A percentile compares a stretch with the other conserved stretches of the same genome.
phyloP scores from a whole-genome alignment of 2,113 vertebrate species.

The Maccullochella peelii region DNA sequence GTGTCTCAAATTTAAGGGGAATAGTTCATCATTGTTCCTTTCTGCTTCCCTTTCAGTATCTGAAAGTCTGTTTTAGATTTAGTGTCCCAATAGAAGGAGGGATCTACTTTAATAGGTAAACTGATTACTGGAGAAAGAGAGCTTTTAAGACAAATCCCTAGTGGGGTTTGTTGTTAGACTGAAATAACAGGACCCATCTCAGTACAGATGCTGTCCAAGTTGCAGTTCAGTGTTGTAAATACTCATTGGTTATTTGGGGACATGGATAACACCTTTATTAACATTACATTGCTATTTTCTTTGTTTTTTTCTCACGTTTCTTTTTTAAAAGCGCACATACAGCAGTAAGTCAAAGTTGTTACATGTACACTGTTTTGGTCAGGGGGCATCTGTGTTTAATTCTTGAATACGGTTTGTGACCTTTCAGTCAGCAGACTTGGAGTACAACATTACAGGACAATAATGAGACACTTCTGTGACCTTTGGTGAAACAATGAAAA shows the following conservation, averaged over 20 bases:
- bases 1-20: background rate
- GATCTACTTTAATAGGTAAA: slow-evolving; percentile 2
- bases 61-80: slow-evolving; percentile 43
- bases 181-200: background rate
- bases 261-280: background rate
- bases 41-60: background rate
- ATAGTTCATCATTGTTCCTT: background rate
- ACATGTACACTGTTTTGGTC: slow-evolving; percentile 34
- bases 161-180: slow-evolving; percentile 15
- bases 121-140: slow-evolving; percentile 13
- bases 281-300: background rate
- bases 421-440: slow-evolving; percentile 56
- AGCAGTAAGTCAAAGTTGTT: slow-evolving; percentile 13
- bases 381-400: slow-evolving; percentile 28
- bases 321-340: background rate
- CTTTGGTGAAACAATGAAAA: slow-evolving; percentile 53
- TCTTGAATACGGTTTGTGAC: slow-evolving; percentile 57
- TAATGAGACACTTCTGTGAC: slow-evolving; percentile 60
- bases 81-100: slow-evolving; percentile 4
- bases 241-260: background rate
- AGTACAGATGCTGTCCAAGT: background rate
- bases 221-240: slow-evolving; percentile 6
- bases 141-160: slow-evolving; percentile 12
- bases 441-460: slow-evolving; percentile 66
- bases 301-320: background rate